Percentiles rank a stretch among this genome's conserved stretches.
Conservation (phyloP, 2,113 vertebrate genomes). For the Xerus inauris region DNA sequence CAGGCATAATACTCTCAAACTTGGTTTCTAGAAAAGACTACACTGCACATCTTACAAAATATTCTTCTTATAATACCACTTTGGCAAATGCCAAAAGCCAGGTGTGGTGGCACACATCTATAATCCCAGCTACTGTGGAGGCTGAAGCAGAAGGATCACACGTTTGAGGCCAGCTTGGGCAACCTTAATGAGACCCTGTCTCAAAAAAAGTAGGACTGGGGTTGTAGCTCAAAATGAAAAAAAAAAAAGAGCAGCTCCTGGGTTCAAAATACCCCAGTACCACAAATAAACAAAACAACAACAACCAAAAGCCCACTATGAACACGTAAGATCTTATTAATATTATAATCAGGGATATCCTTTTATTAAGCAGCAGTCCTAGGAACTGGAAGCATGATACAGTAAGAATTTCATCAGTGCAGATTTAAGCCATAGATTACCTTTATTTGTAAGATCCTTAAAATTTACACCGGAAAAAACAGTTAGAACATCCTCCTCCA, state of each 20-base stretch:
- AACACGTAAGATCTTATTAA: neutral
- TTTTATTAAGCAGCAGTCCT: conserved; percentile 13
- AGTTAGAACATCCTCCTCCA: conserved; percentile 53
- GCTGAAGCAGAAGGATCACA: too few species aligned
- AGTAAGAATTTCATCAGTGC: conserved; percentile 34
- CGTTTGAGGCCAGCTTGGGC: too few species aligned
- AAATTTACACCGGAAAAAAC: conserved; percentile 60
- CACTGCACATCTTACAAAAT: neutral
- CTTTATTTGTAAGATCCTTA: conserved; percentile 66
- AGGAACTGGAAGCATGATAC: neutral
- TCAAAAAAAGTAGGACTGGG: too few species aligned
- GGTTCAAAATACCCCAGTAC: too few species aligned
- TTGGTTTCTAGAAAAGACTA: neutral
- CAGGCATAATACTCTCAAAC: neutral
- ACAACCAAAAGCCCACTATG: neutral
- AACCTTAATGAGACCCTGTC: too few species aligned
- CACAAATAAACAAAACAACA: too few species aligned
- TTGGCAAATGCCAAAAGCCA: neutral
- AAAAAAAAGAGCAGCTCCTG: too few species aligned
- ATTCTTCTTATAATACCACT: neutral
- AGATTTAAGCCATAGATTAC: conserved; percentile 47
- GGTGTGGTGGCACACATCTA: too few species aligned
- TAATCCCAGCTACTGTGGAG: too few species aligned
- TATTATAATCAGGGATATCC: neutral
- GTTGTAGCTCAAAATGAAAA: too few species aligned